Percentiles rank a stretch among this genome's conserved stretches.
These are phyloP conservation scores for Caenorhabditis latens DNA, from an alignment of 1,140 invertebrate species.

Conservation along the genomic window DNA sequence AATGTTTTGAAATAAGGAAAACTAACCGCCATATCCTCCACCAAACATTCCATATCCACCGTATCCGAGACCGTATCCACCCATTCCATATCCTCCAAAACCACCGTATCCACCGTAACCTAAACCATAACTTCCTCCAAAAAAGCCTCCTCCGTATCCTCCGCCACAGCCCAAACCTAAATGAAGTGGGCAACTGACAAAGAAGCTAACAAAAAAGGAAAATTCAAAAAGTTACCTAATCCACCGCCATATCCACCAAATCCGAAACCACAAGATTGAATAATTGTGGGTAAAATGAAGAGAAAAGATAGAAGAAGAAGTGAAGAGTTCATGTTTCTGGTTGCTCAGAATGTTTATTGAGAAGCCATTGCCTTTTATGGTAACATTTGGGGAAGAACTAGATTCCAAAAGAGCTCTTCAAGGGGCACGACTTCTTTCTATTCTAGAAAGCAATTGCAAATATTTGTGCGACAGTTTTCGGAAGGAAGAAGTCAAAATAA, in stretches of 20 bases:
- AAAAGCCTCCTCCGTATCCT: slow-evolving; percentile 44
- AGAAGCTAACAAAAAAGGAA: neutral
- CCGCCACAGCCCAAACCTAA: slow-evolving; percentile 43
- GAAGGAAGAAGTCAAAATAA: slow-evolving; percentile 27
- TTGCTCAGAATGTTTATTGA: neutral
- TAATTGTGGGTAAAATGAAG: neutral
- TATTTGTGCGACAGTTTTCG: slow-evolving; percentile 16
- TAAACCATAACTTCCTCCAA: slow-evolving; percentile 53
- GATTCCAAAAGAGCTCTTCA: slow-evolving; percentile 42
- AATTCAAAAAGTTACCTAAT: slow-evolving; percentile 17
- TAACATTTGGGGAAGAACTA: slow-evolving; percentile 3
- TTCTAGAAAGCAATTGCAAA: slow-evolving; percentile 51
- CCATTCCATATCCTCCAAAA: slow-evolving; percentile 34
- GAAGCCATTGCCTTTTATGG: slow-evolving; percentile 23
- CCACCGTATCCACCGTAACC: slow-evolving; percentile 50
- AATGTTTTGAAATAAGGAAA: neutral
- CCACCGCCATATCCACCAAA: slow-evolving; percentile 39
- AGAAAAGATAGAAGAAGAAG: neutral
- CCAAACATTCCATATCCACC: slow-evolving; percentile 46
- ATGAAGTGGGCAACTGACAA: slow-evolving; percentile 33
- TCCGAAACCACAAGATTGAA: slow-evolving; percentile 44
- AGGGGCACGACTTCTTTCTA: slow-evolving; percentile 11
- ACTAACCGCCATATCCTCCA: slow-evolving; percentile 26
- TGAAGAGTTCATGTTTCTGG: neutral
- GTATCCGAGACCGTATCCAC: slow-evolving; percentile 47